A percentile compares a stretch with the other conserved stretches of the same genome.
phyloP scores from a whole-genome alignment of 1,140 invertebrate species.

The Carcinoscorpius rotundicauda region DNA sequence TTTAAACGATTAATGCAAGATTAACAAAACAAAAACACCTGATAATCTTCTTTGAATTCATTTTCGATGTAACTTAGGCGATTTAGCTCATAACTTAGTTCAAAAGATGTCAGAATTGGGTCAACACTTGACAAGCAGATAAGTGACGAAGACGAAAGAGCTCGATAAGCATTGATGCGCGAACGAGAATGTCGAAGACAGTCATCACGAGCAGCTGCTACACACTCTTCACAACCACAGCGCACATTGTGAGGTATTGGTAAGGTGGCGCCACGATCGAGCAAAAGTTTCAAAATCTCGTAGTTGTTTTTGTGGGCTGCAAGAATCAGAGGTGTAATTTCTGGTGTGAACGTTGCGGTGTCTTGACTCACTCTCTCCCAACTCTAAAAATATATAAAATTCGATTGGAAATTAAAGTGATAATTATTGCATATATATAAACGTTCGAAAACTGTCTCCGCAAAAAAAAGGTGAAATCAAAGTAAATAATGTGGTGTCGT shows the following conservation, averaged over 20 bases:
- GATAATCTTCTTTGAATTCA: conserved; percentile 75
- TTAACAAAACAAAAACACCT: conserved; percentile 32
- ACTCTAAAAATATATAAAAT: conserved; percentile 44
- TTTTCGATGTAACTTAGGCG: conserved; percentile 89
- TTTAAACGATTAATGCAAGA: too few relatives aligned
- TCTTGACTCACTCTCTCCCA: conserved; percentile 80
- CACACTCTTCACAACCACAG: conserved; percentile 81
- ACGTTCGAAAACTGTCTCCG: too few relatives aligned
- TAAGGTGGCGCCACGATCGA: conserved; percentile 78
- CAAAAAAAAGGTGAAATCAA: too few relatives aligned
- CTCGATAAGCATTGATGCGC: conserved; percentile 83
- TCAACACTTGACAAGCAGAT: conserved; percentile 91
- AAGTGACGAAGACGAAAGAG: conserved; percentile 85
- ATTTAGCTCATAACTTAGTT: conserved; percentile 91
- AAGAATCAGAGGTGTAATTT: conserved; percentile 90
- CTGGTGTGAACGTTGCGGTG: conserved; percentile 87
- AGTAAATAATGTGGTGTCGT: too few relatives aligned
- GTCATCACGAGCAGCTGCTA: conserved; percentile 66
- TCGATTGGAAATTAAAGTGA: too few relatives aligned
- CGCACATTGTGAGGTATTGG: conserved; percentile 83
- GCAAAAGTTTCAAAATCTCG: conserved; percentile 93
- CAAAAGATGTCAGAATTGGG: conserved; percentile 92
- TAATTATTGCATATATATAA: too few relatives aligned
- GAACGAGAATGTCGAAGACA: conserved; percentile 78
- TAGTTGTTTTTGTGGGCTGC: conserved; percentile 95